Evolutionary conservation across 35 echinoderm and acorn worm species (phyloP).

Genomic region (Apostichopus japonicus): DNA sequence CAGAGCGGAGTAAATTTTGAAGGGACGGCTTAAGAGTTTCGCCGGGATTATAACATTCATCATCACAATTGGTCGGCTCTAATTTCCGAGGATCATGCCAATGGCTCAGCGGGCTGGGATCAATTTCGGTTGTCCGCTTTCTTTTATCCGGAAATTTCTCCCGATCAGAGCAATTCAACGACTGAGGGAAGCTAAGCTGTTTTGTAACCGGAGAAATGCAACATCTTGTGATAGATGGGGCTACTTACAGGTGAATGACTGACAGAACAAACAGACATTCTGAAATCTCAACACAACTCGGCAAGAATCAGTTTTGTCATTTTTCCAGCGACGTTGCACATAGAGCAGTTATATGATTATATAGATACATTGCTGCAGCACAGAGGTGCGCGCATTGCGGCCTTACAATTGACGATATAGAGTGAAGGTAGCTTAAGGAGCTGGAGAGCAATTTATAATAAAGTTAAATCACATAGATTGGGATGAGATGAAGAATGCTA

Average conservation of each 20-base stretch:
- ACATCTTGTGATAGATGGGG: conserved; percentile 4
- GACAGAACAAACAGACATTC: conserved; percentile 7
- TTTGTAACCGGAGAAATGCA: conserved; percentile 9
- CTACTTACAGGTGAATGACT: conserved; percentile 4
- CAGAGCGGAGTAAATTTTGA: background rate
- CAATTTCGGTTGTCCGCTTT: background rate
- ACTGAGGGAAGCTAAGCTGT: background rate
- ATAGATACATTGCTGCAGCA: too few relatives aligned
- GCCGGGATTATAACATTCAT: background rate
- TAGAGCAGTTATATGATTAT: too few relatives aligned
- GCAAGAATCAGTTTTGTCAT: background rate
- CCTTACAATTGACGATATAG: too few relatives aligned
- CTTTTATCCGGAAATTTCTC: background rate
- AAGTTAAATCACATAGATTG: too few relatives aligned
- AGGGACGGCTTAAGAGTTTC: background rate
- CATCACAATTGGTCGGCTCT: background rate
- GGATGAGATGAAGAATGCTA: too few relatives aligned
- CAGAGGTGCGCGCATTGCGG: too few relatives aligned
- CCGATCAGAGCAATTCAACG: too few relatives aligned
- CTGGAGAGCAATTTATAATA: too few relatives aligned
- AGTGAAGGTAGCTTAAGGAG: too few relatives aligned
- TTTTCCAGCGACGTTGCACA: too few relatives aligned
- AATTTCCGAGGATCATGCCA: conserved; percentile 1
- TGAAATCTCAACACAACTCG: background rate
- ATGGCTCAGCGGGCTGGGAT: background rate